These are phyloP conservation scores for Abramis brama DNA, from an alignment of 2,113 vertebrate genomes.

Conservation along the genomic window DNA sequence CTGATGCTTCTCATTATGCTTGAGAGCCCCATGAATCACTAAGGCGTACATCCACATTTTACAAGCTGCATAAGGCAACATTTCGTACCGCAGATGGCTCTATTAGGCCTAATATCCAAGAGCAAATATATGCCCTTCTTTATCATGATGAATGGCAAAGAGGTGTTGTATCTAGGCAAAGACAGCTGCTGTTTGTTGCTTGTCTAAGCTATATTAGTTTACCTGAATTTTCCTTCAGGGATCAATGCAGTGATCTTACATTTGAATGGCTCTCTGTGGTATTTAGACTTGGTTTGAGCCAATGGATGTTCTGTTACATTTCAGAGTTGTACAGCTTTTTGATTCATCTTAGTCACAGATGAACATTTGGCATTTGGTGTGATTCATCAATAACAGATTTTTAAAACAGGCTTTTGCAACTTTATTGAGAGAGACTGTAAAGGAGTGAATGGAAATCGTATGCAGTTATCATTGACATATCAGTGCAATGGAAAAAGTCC, in stretches of 20 bases:
- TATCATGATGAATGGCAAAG: background rate
- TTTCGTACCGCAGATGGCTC: constrained; percentile 29
- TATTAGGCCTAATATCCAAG: background rate
- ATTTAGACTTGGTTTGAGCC: background rate
- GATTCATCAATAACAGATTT: background rate
- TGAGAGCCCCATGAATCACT: constrained; percentile 9
- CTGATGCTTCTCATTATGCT: constrained; percentile 45
- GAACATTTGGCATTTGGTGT: background rate
- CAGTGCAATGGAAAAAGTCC: background rate
- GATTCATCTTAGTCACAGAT: background rate
- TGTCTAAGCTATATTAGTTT: background rate
- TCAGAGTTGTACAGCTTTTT: background rate
- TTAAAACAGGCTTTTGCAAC: background rate
- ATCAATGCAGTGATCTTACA: background rate
- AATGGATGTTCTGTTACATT: background rate
- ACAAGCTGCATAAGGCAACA: constrained; percentile 21
- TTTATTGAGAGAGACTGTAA: background rate
- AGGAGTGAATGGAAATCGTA: background rate
- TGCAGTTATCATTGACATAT: background rate
- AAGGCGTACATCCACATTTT: constrained; percentile 18
- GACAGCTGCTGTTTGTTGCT: constrained; percentile 11
- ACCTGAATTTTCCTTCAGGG: constrained; percentile 15
- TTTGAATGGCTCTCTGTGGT: background rate
- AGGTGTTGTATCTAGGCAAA: background rate
- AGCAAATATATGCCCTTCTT: background rate